phyloP scores from a whole-genome alignment of 2,797 vertebrate species.

The Euthynnus affinis region DNA sequence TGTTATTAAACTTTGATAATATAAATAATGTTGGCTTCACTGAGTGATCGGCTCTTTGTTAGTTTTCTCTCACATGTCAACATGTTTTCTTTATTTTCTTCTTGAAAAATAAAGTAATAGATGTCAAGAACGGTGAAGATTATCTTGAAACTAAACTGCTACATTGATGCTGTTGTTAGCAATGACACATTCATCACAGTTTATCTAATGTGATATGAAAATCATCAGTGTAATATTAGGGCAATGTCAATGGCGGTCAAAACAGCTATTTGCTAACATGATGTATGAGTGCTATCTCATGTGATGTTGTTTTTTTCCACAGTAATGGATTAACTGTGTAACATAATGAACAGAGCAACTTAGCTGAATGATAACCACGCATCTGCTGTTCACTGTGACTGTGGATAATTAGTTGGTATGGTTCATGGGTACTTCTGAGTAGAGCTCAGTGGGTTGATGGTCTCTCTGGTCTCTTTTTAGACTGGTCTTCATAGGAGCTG shows the following conservation, averaged over 20 bases:
- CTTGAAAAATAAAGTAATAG: not conserved
- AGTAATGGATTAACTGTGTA: slow-evolving; percentile 3
- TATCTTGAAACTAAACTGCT: slow-evolving; percentile 24
- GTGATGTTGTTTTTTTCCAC: slow-evolving; percentile 5
- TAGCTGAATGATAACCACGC: slow-evolving; percentile 4
- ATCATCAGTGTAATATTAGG: not conserved
- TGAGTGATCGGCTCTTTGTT: not conserved
- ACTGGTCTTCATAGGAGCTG: slow-evolving; percentile 16
- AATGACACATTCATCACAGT: not conserved
- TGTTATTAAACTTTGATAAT: not conserved
- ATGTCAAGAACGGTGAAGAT: slow-evolving; percentile 10
- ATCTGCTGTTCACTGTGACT: not conserved
- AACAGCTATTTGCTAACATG: not conserved
- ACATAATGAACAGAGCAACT: slow-evolving; percentile 32
- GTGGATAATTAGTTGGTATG: slow-evolving; percentile 19
- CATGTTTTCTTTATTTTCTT: not conserved
- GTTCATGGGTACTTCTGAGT: not conserved
- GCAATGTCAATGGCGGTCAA: not conserved
- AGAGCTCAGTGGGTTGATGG: slow-evolving; percentile 15
- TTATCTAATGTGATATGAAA: not conserved
- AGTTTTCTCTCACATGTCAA: not conserved
- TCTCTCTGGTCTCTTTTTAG: slow-evolving; percentile 12
- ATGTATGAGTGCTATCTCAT: not conserved
- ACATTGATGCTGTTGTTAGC: no score
- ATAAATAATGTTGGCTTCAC: slow-evolving; percentile 5